A percentile compares a stretch with the other conserved stretches of the same genome.
These are phyloP conservation scores for Parelbella ahira DNA, from an alignment of 2,888 invertebrate genomes.

Conservation along the genomic window DNA sequence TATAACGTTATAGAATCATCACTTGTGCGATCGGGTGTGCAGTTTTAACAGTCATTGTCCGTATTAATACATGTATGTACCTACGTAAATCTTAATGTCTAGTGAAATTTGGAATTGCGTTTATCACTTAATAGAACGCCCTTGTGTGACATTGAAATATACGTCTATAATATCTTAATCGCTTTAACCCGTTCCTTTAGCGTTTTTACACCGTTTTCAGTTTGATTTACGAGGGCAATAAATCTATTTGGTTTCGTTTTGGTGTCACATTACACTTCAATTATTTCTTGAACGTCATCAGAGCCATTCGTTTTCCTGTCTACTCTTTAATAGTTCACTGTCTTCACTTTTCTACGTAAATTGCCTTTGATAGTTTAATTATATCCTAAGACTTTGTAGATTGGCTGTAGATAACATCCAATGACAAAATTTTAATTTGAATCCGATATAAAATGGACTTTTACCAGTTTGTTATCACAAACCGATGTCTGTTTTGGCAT, in stretches of 20 bases:
- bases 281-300: slow-evolving; percentile 8
- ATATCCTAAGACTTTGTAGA: slow-evolving; percentile 51
- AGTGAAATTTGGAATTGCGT: slow-evolving; percentile 59
- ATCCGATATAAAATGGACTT: not conserved
- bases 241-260: no score
- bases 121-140: slow-evolving; percentile 32
- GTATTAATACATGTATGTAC: no score
- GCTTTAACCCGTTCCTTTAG: slow-evolving; percentile 1
- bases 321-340: no score
- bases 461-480: no score
- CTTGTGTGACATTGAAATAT: not conserved
- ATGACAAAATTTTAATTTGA: slow-evolving; percentile 16
- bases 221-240: no score
- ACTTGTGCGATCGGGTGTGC: slow-evolving; percentile 59
- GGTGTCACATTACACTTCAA: no score
- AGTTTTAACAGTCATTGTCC: slow-evolving; percentile 37
- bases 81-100: slow-evolving; percentile 33
- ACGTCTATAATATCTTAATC: slow-evolving; percentile 1
- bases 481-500: no score
- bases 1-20: slow-evolving; percentile 46
- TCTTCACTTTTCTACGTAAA: slow-evolving; percentile 62
- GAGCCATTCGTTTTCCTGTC: slow-evolving; percentile 11
- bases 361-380: slow-evolving; percentile 64
- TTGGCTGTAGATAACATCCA: slow-evolving; percentile 35
- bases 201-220: no score